Conservation (phyloP, 2,888 invertebrate species). For the Diploptera punctata region DNA sequence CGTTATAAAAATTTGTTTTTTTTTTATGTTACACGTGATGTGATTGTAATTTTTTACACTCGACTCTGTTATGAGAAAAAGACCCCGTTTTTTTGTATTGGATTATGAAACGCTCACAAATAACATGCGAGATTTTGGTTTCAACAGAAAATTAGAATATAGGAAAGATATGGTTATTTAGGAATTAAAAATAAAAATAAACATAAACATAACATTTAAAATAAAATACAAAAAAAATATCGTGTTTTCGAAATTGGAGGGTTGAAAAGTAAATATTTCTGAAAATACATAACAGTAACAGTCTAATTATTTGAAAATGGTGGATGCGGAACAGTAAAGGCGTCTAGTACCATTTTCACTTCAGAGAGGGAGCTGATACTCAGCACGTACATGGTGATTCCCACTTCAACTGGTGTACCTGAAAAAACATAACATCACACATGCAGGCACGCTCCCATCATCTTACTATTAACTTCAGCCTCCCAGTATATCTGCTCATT, state of each 20-base stretch:
- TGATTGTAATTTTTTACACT: neutral
- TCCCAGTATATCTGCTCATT: neutral
- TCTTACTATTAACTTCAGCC: neutral
- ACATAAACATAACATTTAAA: neutral
- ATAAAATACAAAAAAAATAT: neutral
- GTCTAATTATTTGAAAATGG: slow-evolving; percentile 34
- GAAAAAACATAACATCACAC: slow-evolving; percentile 50
- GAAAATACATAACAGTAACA: slow-evolving; percentile 13
- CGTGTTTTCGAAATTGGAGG: neutral
- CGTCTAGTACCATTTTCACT: slow-evolving; percentile 62
- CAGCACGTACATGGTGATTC: slow-evolving; percentile 64
- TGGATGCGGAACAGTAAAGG: slow-evolving; percentile 43
- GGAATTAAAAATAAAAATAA: neutral
- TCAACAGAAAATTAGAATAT: slow-evolving; percentile 11
- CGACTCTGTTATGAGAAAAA: slow-evolving; percentile 6
- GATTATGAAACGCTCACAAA: slow-evolving; percentile 23
- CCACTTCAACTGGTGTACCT: slow-evolving; percentile 63
- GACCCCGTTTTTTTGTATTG: slow-evolving; percentile 12
- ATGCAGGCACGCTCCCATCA: neutral
- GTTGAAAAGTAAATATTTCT: neutral
- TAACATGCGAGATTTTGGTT: slow-evolving; percentile 26
- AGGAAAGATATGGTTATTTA: neutral
- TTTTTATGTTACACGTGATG: too few species aligned
- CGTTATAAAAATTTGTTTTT: too few species aligned
- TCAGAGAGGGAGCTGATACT: slow-evolving; percentile 66